Conservation (phyloP, 2,797 vertebrate species). For the Sarcoramphus papa region DNA sequence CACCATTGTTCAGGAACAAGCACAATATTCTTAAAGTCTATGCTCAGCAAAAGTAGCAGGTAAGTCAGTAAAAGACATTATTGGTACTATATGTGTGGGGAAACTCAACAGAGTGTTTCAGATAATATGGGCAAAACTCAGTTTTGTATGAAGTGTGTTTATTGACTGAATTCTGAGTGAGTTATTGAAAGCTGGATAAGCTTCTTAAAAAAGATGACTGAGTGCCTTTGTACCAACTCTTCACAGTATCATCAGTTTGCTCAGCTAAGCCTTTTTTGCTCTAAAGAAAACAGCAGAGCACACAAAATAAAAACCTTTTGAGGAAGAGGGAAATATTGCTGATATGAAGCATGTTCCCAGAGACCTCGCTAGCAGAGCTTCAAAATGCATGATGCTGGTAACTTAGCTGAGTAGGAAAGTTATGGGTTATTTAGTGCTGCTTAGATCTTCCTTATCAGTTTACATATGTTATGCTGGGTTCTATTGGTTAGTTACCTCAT, state of each 20-base stretch:
- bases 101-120: background rate
- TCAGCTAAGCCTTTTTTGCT: background rate
- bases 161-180: background rate
- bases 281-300: background rate
- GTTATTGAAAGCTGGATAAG: conserved; percentile 7
- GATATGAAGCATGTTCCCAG: background rate
- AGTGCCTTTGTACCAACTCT: background rate
- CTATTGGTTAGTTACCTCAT: background rate
- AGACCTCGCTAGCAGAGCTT: background rate
- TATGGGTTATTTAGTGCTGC: background rate
- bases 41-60: background rate
- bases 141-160: background rate
- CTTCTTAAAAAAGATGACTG: background rate
- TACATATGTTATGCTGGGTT: background rate
- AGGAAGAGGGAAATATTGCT: background rate
- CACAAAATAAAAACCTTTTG: background rate
- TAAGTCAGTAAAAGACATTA: conserved; percentile 3
- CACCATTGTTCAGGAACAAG: background rate
- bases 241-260: background rate
- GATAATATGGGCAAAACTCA: background rate
- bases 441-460: background rate
- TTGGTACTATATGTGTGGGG: background rate
- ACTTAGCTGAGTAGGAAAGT: background rate
- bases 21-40: background rate
- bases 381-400: background rate